phyloP scores from a whole-genome alignment of 2,113 vertebrate species.

The Elephas maximus region DNA sequence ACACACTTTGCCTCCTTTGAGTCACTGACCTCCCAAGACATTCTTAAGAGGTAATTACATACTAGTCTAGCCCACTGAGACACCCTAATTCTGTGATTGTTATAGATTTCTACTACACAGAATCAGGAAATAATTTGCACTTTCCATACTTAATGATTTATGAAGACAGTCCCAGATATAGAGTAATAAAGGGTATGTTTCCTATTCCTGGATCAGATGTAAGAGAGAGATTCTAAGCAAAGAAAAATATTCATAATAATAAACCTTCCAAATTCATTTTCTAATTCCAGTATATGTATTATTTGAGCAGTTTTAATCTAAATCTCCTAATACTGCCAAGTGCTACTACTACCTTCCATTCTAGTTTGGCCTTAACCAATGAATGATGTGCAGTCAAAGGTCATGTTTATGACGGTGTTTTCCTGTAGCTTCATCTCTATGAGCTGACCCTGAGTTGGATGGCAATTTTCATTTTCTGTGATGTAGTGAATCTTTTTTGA shows the following conservation, averaged over 20 bases:
- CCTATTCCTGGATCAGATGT: slow-evolving; percentile 2
- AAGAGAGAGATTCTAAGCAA: not conserved
- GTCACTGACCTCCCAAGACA: slow-evolving; percentile 13
- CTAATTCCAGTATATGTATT: not conserved
- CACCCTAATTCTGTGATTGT: not conserved
- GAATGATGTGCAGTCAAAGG: not conserved
- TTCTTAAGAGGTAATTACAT: not conserved
- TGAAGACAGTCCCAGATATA: slow-evolving; percentile 4
- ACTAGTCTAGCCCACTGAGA: not conserved
- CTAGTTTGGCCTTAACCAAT: not conserved
- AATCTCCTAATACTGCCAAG: not conserved
- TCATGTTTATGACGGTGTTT: not conserved
- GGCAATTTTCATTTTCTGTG: not conserved
- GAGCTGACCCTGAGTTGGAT: not conserved
- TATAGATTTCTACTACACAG: slow-evolving; percentile 30
- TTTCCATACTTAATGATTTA: not conserved
- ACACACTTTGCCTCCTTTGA: not conserved
- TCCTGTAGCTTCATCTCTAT: not conserved
- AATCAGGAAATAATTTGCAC: slow-evolving; percentile 2
- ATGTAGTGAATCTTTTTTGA: not conserved
- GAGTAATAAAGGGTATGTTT: not conserved
- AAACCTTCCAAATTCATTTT: slow-evolving; percentile 16
- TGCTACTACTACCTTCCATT: not conserved
- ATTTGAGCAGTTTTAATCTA: slow-evolving; percentile 34
- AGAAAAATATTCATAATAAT: not conserved